These are phyloP conservation scores for Conistra vaccinii DNA, from an alignment of 2,888 invertebrate species.

Conservation along the genomic window DNA sequence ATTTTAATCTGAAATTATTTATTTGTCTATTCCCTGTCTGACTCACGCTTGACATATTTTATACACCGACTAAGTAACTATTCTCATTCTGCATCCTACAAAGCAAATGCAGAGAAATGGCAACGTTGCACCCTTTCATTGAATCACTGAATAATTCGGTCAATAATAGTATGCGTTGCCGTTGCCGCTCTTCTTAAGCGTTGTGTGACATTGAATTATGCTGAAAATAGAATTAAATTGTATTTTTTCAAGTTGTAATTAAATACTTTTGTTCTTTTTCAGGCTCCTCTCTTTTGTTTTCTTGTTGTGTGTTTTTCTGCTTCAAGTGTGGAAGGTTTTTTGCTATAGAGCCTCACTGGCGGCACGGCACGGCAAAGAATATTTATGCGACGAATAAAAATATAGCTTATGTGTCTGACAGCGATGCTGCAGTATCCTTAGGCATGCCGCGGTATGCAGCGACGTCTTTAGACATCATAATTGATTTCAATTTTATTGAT, in stretches of 20 bases:
- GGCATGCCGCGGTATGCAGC: no score
- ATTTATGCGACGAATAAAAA: no score
- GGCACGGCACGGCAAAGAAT: no score
- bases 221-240: slow-evolving; percentile 17
- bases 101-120: slow-evolving; percentile 33
- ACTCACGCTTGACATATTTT: slow-evolving; percentile 11
- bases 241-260: slow-evolving; percentile 1
- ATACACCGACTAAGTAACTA: slow-evolving; percentile 28
- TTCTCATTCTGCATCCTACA: slow-evolving; percentile 23
- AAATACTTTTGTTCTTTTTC: slow-evolving; percentile 2
- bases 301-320: neutral
- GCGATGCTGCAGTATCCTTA: no score
- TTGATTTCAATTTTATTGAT: no score
- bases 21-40: neutral
- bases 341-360: no score
- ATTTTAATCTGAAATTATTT: neutral
- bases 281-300: neutral
- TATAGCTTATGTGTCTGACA: no score
- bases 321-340: neutral
- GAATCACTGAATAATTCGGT: slow-evolving; percentile 59
- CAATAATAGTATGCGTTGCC: slow-evolving; percentile 49
- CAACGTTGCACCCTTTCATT: slow-evolving; percentile 48
- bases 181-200: slow-evolving; percentile 46
- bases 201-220: slow-evolving; percentile 35
- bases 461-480: no score